These are phyloP conservation scores for Hydractinia symbiolongicarpus DNA, from an alignment of 30 jellyfish, hydroid and myxozoan genomes.

Conservation along the genomic window DNA sequence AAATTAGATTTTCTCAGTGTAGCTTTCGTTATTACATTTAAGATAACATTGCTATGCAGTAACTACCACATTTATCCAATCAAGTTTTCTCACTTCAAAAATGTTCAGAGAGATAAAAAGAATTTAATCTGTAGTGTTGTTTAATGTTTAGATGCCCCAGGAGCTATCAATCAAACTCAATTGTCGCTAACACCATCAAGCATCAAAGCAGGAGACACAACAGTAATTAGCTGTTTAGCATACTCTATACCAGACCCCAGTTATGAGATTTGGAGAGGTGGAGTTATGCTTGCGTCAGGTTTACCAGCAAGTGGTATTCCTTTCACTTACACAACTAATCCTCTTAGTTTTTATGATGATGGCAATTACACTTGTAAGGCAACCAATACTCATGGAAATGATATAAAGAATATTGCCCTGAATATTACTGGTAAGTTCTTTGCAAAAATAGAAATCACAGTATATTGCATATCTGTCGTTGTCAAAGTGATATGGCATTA, in stretches of 20 bases:
- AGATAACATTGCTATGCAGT: no score
- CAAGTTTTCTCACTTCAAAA: no score
- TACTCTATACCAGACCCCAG: background rate
- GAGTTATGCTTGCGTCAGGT: conserved; percentile 8
- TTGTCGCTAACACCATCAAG: background rate
- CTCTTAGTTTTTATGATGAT: background rate
- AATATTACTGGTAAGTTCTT: background rate
- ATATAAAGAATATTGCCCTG: background rate
- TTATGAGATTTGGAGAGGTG: background rate
- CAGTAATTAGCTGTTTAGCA: background rate
- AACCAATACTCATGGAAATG: background rate
- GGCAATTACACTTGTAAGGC: conserved; percentile 10
- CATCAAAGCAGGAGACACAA: background rate
- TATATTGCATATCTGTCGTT: no score
- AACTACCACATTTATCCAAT: no score
- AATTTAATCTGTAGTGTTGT: no score
- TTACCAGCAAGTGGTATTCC: background rate
- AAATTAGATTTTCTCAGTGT: no score
- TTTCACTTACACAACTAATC: background rate
- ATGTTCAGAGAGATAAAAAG: no score
- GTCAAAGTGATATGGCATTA: no score
- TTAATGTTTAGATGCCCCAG: background rate
- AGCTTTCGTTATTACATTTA: no score
- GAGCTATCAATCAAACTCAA: background rate
- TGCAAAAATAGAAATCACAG: no score